Percentiles rank a stretch among this genome's conserved stretches.
Evolutionary conservation across 2,113 vertebrate genomes (phyloP).

Genomic region (Diadophis punctatus): DNA sequence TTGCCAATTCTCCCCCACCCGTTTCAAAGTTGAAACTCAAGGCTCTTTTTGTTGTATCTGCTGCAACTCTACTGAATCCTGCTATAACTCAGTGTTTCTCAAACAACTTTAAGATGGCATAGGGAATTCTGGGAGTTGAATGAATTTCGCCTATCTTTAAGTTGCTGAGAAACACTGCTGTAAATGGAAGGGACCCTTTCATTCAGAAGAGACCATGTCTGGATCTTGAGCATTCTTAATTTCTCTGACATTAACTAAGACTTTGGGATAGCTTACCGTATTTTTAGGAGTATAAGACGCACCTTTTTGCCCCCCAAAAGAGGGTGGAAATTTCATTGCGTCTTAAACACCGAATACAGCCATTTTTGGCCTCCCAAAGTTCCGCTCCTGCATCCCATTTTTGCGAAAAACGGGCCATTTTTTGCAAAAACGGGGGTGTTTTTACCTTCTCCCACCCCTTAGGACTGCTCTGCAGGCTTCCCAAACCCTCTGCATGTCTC

Average conservation of each 20-base stretch:
- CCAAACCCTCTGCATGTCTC: too few relatives aligned
- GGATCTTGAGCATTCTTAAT: not conserved
- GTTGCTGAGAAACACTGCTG: not conserved
- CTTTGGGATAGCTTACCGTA: not conserved
- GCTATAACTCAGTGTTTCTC: not conserved
- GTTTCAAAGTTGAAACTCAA: not conserved
- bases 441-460: too few relatives aligned
- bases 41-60: not conserved
- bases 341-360: too few relatives aligned
- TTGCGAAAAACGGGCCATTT: too few relatives aligned
- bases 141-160: not conserved
- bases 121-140: not conserved
- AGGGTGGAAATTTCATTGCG: too few relatives aligned
- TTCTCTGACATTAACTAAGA: not conserved
- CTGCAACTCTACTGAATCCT: not conserved
- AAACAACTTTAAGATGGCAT: not conserved
- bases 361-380: too few relatives aligned
- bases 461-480: too few relatives aligned
- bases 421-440: too few relatives aligned
- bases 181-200: not conserved
- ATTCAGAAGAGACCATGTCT: not conserved
- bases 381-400: too few relatives aligned
- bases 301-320: too few relatives aligned
- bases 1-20: not conserved
- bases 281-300: too few relatives aligned